Percentiles rank a stretch among this genome's conserved stretches.
Evolutionary conservation across 2,888 invertebrate species (phyloP).

Genomic region (Xestia xanthographa): DNA sequence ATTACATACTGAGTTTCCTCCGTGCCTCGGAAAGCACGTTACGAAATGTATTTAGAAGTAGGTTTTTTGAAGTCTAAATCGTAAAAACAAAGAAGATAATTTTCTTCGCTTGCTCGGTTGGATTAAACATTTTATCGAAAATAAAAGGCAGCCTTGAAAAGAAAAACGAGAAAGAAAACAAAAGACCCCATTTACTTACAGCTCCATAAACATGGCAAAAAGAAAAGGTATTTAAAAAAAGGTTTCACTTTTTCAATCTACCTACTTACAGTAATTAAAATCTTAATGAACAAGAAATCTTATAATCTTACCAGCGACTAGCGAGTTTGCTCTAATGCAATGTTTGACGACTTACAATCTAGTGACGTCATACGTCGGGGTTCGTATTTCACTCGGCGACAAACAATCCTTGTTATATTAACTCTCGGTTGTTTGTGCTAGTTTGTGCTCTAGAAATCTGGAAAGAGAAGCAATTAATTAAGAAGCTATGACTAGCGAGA

Average conservation of each 20-base stretch:
- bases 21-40: too few relatives aligned
- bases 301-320: conserved; percentile 4
- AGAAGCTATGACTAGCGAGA: neutral
- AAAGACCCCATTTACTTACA: neutral
- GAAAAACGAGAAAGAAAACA: neutral
- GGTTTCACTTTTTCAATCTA: conserved; percentile 13
- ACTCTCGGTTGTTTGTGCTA: conserved; percentile 6
- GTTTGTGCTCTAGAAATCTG: conserved; percentile 15
- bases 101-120: neutral
- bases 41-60: neutral
- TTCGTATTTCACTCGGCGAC: neutral
- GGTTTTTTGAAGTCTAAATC: neutral
- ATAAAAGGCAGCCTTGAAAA: neutral
- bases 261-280: conserved; percentile 22
- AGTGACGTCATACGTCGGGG: conserved; percentile 28
- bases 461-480: neutral
- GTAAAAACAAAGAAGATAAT: neutral
- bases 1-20: too few relatives aligned
- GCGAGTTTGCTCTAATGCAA: neutral
- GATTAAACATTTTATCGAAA: neutral
- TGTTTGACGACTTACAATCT: conserved; percentile 12
- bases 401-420: conserved; percentile 7
- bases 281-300: conserved; percentile 24
- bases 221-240: conserved; percentile 8
- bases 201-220: neutral